phyloP scores from a whole-genome alignment of 1,140 invertebrate genomes.

The Hormaphis cornu region DNA sequence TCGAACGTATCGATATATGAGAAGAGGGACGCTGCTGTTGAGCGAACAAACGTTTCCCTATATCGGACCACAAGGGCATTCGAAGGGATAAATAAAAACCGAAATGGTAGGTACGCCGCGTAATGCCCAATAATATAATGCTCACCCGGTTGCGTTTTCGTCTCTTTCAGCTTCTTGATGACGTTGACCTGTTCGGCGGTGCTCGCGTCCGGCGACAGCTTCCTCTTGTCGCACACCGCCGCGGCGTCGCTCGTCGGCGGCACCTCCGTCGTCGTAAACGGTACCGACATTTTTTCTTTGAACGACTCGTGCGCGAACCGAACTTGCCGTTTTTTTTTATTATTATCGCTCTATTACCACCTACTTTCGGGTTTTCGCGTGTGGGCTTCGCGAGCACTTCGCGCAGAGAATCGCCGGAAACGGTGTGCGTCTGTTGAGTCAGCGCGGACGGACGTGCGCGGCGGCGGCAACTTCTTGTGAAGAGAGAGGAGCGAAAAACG shows the following conservation, averaged over 20 bases:
- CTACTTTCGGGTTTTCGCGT: background rate
- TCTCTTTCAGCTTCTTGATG: constrained; percentile 4
- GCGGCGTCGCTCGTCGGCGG: no score
- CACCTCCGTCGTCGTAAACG: background rate
- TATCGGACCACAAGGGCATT: no score
- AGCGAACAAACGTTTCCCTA: background rate
- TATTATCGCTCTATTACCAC: background rate
- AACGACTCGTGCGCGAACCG: no score
- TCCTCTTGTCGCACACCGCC: background rate
- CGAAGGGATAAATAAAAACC: no score
- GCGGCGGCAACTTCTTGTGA: background rate
- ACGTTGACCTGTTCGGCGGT: background rate
- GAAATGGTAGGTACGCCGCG: no score
- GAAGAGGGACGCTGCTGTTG: no score
- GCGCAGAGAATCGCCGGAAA: background rate
- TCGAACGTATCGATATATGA: no score
- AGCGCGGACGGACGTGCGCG: background rate
- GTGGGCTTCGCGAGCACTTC: background rate
- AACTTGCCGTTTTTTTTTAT: background rate
- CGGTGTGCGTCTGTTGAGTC: no score
- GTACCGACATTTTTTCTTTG: background rate
- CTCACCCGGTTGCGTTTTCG: background rate
- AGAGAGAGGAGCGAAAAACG: background rate
- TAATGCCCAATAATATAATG: no score
- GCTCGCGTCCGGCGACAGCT: background rate